Conservation (phyloP, 2,113 vertebrate genomes). For the Sander vitreus region DNA sequence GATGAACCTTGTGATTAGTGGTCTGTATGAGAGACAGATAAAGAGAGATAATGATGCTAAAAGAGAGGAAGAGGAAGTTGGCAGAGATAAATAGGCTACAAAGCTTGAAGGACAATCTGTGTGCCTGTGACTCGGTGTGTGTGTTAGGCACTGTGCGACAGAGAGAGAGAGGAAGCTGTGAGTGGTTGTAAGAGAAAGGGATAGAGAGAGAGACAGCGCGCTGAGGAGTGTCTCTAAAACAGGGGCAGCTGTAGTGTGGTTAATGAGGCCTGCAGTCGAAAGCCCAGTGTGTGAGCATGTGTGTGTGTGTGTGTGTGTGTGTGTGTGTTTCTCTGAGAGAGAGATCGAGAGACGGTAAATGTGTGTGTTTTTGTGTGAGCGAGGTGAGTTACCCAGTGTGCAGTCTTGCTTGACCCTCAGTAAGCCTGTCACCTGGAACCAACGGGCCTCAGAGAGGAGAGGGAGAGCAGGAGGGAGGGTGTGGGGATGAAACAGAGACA, state of each 20-base stretch:
- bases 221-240: constrained; percentile 78
- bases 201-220: constrained; percentile 60
- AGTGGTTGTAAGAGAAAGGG: constrained; percentile 35
- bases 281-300: constrained; percentile 68
- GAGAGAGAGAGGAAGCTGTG: constrained; percentile 24
- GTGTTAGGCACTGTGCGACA: constrained; percentile 39
- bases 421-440: constrained; percentile 82
- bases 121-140: constrained; percentile 34
- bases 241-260: constrained; percentile 80
- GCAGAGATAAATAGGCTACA: constrained; percentile 29
- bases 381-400: constrained; percentile 79
- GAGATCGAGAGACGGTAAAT: constrained; percentile 50
- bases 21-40: constrained; percentile 8
- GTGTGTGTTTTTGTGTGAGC: constrained; percentile 65
- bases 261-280: constrained; percentile 83
- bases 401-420: constrained; percentile 82
- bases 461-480: constrained; percentile 37
- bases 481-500: constrained; percentile 63
- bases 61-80: constrained; percentile 16
- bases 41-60: constrained; percentile 20
- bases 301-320: constrained; percentile 31
- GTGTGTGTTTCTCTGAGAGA: constrained; percentile 11
- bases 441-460: constrained; percentile 70
- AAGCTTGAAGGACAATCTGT: constrained; percentile 64
- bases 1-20: constrained; percentile 3